Conservation (phyloP, 2,888 invertebrate species). For the Noctua fimbriata region DNA sequence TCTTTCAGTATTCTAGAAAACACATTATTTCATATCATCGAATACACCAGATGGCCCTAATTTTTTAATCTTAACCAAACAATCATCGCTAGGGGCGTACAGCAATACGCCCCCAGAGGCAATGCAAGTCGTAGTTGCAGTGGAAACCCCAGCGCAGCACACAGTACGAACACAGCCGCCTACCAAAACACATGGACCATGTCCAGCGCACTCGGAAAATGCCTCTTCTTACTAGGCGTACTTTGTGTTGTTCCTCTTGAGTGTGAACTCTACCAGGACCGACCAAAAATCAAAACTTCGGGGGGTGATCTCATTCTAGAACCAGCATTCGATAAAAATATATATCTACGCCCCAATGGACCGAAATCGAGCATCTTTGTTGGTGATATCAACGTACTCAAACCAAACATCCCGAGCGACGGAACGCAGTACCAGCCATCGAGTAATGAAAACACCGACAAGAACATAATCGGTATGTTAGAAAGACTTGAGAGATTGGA, state of each 20-base stretch:
- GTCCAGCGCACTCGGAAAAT: conserved; percentile 72
- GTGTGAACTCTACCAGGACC: conserved; percentile 91
- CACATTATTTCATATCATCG: background rate
- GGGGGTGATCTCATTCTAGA: conserved; percentile 96
- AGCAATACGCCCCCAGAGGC: conserved; percentile 59
- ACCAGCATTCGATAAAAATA: conserved; percentile 94
- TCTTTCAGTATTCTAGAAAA: conserved; percentile 22
- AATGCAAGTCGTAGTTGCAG: conserved; percentile 11
- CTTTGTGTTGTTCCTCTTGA: conserved; percentile 73
- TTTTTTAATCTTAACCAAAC: conserved; percentile 9
- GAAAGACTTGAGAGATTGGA: conserved; percentile 79
- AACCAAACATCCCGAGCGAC: conserved; percentile 80
- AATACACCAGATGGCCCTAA: conserved; percentile 56
- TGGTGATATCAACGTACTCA: conserved; percentile 92
- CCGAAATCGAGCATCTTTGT: conserved; percentile 92
- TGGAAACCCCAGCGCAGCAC: background rate
- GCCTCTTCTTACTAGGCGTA: conserved; percentile 68
- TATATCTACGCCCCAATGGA: conserved; percentile 93
- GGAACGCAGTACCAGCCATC: conserved; percentile 52
- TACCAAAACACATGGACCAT: conserved; percentile 73
- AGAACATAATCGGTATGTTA: conserved; percentile 71
- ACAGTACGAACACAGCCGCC: conserved; percentile 57
- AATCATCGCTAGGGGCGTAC: conserved; percentile 57
- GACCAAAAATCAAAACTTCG: conserved; percentile 87
- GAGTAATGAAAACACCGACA: conserved; percentile 63